phyloP scores from a whole-genome alignment of 2,888 invertebrate genomes.

The Ophion ellenae region DNA sequence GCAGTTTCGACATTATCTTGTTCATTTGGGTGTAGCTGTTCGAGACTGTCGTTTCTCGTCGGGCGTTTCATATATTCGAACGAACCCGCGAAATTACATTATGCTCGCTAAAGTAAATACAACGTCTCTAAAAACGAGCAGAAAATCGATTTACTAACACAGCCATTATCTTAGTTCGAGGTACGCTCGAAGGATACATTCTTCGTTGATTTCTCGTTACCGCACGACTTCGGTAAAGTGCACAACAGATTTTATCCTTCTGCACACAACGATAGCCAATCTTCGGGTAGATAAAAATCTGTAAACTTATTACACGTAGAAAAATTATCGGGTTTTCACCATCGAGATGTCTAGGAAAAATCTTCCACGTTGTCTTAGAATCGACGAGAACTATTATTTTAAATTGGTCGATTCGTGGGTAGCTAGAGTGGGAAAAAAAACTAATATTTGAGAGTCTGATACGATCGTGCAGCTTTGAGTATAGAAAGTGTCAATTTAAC shows the following conservation, averaged over 20 bases:
- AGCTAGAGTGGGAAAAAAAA: neutral
- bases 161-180: constrained; percentile 47
- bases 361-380: neutral
- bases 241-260: constrained; percentile 2
- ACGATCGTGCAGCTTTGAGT: no score
- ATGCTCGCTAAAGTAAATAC: constrained; percentile 11
- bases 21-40: neutral
- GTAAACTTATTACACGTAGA: neutral
- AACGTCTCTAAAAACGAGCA: constrained; percentile 16
- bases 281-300: neutral
- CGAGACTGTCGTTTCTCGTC: neutral
- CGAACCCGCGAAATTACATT: neutral
- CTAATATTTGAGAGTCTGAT: no score
- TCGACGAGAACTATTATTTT: neutral
- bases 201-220: neutral
- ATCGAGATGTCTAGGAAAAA: constrained; percentile 3
- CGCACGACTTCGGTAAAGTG: neutral
- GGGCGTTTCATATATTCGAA: neutral
- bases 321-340: neutral
- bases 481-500: no score
- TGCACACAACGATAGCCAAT: constrained; percentile 14
- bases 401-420: neutral
- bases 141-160: constrained; percentile 51
- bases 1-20: neutral
- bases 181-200: constrained; percentile 11